Evolutionary conservation across 2,113 vertebrate genomes (phyloP).

Genomic region (Monopterus albus): DNA sequence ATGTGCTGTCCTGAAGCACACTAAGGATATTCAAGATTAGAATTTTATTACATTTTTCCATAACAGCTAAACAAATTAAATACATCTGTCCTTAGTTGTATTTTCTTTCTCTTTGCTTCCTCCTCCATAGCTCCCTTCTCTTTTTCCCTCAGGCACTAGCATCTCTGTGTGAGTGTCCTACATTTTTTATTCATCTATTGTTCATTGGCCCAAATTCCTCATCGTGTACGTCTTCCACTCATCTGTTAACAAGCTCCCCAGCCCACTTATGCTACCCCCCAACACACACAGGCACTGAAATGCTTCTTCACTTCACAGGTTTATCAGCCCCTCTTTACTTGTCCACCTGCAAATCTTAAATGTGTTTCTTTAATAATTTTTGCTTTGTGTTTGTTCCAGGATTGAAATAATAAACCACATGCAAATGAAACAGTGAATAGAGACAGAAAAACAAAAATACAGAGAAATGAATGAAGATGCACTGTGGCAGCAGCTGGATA

Average conservation of each 20-base stretch:
- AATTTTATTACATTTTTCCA: background rate
- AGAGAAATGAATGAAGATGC: background rate
- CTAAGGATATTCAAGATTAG: no score
- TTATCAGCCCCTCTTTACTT: background rate
- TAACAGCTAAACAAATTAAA: no score
- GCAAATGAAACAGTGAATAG: background rate
- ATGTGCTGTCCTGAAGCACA: no score
- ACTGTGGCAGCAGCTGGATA: background rate
- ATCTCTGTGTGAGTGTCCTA: conserved; percentile 33
- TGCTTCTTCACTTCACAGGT: background rate
- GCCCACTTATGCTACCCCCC: background rate
- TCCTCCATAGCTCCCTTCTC: background rate
- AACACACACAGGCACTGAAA: background rate
- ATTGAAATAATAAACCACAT: background rate
- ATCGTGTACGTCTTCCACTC: conserved; percentile 1
- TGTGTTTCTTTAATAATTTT: background rate
- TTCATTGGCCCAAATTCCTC: conserved; percentile 40
- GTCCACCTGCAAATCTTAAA: background rate
- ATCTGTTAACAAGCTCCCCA: conserved; percentile 2
- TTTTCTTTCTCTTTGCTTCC: background rate
- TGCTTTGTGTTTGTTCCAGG: background rate
- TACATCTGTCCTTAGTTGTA: background rate
- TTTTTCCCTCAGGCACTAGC: conserved; percentile 8
- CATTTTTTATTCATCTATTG: conserved; percentile 40
- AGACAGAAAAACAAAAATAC: background rate